Base-by-base conservation (phyloP, 1,140 invertebrate genomes). In the Ceratoteleas bidentatus region DNA sequence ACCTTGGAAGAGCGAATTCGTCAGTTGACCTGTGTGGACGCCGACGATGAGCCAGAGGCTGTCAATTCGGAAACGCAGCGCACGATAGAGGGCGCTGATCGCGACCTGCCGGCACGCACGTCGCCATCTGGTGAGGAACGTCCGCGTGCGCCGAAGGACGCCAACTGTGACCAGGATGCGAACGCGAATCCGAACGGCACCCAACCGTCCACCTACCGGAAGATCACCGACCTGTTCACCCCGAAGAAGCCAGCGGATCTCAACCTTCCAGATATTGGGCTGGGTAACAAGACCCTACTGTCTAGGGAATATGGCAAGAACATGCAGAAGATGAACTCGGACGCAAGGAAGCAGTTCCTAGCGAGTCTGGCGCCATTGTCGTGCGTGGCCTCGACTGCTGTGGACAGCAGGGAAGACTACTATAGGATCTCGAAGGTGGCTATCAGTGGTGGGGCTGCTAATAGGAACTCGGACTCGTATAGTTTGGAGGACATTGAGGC, bases 361-460 rank as follows among this genome's bases (percentile, higher is more conserved):
- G 94, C 95, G 0, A 95, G 95, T 2, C 84, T 96, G 24, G 95
- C 95, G 0, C 95, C 95, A 1, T 87, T 96, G 0, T 94, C 95
- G 0, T 96, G 95, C 78, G 95, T 96, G 24, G 93, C 94, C 58
- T 85, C 82, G n/a, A 87, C 88, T 0, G 94, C 92, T 1, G 89
- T 93, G 7, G 94, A 94, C 36, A 93, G 93, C 36, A 93, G 93
- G 38, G 93, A 95, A 9, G 94, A 95, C 60, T 95, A 95, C 83
- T 95, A 95, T 73, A 93, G 93, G 16, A 86, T 93, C 6, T 90
- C 93, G 4, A 93, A 93, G 70, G 87, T 92, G 38, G 88, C 91
- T 60, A 66, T 89, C 0, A 66, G 88, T 81, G 86, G 92, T 34
- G 87, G 92, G 87, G 56, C 33, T 0, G 82, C 92, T 0, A 88